Conservation (phyloP, 2,113 vertebrate genomes). For the Otus sunia region DNA sequence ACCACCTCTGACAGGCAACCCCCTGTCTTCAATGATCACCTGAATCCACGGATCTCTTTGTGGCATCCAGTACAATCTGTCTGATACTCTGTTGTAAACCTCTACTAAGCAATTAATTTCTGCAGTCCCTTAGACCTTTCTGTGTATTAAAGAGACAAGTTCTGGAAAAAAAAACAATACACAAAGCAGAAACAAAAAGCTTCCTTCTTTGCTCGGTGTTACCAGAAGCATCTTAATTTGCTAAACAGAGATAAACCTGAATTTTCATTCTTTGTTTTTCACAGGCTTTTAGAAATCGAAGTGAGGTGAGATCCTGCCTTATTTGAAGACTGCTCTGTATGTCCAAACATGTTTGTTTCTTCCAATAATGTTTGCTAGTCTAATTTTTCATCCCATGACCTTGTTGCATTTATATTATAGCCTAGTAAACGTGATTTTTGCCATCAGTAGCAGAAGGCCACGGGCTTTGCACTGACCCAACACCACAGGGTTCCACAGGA, state of each 20-base stretch:
- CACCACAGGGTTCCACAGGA: not conserved
- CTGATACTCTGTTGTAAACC: not conserved
- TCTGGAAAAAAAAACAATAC: not conserved
- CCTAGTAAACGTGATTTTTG: not conserved
- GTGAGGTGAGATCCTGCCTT: not conserved
- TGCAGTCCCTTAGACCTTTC: not conserved
- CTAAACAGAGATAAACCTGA: not conserved
- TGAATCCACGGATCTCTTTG: not conserved
- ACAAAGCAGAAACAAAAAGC: not conserved
- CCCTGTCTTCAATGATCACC: not conserved
- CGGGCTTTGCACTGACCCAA: not conserved
- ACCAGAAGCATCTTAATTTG: not conserved
- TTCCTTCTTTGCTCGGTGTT: not conserved
- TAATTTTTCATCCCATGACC: not conserved
- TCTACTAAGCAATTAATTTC: not conserved
- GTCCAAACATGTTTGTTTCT: not conserved
- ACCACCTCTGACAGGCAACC: not conserved
- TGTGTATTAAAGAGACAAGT: not conserved
- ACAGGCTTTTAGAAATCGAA: not conserved
- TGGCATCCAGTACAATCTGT: not conserved
- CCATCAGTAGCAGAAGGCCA: not conserved
- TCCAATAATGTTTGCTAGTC: not conserved
- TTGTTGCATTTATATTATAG: not conserved
- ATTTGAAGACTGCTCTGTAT: not conserved
- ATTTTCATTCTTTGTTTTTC: not conserved